Conservation (phyloP, 1,140 invertebrate species). For the Battus philenor region DNA sequence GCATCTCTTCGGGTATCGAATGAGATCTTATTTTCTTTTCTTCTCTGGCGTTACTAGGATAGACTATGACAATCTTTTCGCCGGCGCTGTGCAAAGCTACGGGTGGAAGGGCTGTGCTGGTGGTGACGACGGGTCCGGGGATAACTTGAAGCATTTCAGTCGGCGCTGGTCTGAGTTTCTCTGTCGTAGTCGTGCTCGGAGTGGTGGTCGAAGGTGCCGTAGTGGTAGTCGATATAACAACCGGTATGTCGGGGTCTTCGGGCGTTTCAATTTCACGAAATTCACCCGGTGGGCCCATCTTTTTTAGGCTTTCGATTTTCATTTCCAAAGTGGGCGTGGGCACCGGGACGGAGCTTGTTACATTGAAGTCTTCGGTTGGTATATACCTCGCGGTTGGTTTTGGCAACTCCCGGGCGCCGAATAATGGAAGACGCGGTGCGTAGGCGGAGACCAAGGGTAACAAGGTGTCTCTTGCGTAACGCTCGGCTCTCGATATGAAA, state of each 20-base stretch:
- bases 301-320: slow-evolving; percentile 64
- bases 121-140: slow-evolving; percentile 45
- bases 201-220: slow-evolving; percentile 35
- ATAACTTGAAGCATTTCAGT: slow-evolving; percentile 60
- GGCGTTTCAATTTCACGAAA: slow-evolving; percentile 56
- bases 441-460: slow-evolving; percentile 85
- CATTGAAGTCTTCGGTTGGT: slow-evolving; percentile 57
- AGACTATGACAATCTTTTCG: slow-evolving; percentile 71
- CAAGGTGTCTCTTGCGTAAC: slow-evolving; percentile 85
- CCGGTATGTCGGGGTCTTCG: slow-evolving; percentile 57
- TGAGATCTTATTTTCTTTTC: slow-evolving; percentile 70
- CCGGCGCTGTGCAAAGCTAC: slow-evolving; percentile 59
- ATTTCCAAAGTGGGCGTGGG: slow-evolving; percentile 69
- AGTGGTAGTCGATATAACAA: slow-evolving; percentile 49
- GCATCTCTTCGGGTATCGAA: slow-evolving; percentile 65
- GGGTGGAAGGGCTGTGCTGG: slow-evolving; percentile 63
- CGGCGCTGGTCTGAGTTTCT: slow-evolving; percentile 40
- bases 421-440: slow-evolving; percentile 81
- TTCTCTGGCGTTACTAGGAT: slow-evolving; percentile 68
- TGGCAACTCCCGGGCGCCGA: slow-evolving; percentile 60
- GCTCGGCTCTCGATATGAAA: slow-evolving; percentile 87
- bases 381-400: slow-evolving; percentile 62
- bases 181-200: slow-evolving; percentile 33
- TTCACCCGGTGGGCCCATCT: slow-evolving; percentile 61
- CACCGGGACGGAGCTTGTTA: slow-evolving; percentile 49